A percentile compares a stretch with the other conserved stretches of the same genome.
Conservation (phyloP, 2,797 vertebrate species). For the Nasua narica region DNA sequence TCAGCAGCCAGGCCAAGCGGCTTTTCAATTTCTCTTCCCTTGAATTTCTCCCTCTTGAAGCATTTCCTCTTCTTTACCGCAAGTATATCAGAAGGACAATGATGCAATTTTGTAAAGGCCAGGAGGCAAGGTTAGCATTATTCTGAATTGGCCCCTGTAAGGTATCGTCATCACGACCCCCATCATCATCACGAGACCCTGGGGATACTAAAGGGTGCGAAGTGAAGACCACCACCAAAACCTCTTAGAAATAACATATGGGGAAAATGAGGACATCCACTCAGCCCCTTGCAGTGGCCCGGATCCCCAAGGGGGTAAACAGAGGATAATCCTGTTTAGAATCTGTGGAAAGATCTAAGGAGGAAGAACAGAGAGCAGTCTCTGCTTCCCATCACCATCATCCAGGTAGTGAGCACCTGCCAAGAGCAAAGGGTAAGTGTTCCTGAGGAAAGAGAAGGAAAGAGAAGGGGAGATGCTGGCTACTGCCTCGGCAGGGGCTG, state of each 20-base stretch:
- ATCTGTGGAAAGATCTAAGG: neutral
- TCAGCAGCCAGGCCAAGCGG: neutral
- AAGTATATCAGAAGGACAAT: neutral
- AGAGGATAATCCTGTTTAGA: neutral
- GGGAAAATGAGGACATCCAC: neutral
- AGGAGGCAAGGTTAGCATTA: neutral
- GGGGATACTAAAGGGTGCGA: neutral
- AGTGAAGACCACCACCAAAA: neutral
- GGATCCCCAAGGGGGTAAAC: neutral
- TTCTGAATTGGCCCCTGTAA: neutral
- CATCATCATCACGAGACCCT: too few relatives aligned
- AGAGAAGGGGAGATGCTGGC: neutral
- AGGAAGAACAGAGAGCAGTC: neutral
- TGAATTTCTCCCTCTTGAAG: neutral
- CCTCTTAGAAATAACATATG: neutral
- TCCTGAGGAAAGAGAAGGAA: neutral
- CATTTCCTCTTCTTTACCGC: neutral
- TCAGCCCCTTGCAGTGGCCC: neutral
- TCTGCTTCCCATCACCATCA: neutral
- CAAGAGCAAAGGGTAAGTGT: neutral
- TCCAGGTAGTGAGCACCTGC: neutral
- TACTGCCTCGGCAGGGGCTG: neutral
- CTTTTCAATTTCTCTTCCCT: neutral
- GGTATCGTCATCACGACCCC: neutral
- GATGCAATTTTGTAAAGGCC: neutral